phyloP scores from a whole-genome alignment of 1,140 invertebrate species.

The Drosophila sp. region DNA sequence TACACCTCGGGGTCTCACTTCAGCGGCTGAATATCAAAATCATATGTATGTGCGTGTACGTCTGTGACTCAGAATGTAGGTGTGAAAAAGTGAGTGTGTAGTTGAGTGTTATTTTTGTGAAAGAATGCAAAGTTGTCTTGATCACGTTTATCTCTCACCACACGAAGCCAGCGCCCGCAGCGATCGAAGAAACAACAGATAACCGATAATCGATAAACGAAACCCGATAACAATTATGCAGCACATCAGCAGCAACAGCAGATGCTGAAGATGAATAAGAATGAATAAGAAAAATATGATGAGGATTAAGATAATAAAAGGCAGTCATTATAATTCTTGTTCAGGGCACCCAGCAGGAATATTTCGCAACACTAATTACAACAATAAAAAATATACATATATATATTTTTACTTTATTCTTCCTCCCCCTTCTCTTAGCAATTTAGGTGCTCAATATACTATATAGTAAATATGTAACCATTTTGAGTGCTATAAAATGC shows the following conservation, averaged over 20 bases:
- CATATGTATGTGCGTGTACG: too few species aligned
- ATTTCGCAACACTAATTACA: slow-evolving; percentile 69
- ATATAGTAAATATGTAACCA: slow-evolving; percentile 77
- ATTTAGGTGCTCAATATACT: slow-evolving; percentile 81
- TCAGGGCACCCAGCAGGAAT: slow-evolving; percentile 44
- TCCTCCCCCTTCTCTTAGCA: slow-evolving; percentile 81
- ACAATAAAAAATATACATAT: slow-evolving; percentile 70
- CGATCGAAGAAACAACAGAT: too few species aligned
- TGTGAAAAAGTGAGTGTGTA: too few species aligned
- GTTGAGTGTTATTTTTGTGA: too few species aligned
- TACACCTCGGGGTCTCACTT: too few species aligned
- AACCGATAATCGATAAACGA: too few species aligned
- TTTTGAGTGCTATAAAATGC: slow-evolving; percentile 30
- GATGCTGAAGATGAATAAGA: background rate
- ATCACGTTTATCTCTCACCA: too few species aligned
- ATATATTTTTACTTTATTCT: slow-evolving; percentile 83
- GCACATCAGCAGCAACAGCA: slow-evolving; percentile 49
- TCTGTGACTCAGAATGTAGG: too few species aligned
- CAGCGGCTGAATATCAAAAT: too few species aligned
- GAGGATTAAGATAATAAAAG: slow-evolving; percentile 16
- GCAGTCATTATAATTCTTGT: slow-evolving; percentile 41
- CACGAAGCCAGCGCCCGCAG: background rate
- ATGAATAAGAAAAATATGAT: too few species aligned
- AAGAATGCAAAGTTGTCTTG: too few species aligned
- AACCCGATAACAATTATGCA: background rate